These are phyloP conservation scores for Hypomesus transpacificus DNA, from an alignment of 2,113 vertebrate genomes.

Conservation along the genomic window DNA sequence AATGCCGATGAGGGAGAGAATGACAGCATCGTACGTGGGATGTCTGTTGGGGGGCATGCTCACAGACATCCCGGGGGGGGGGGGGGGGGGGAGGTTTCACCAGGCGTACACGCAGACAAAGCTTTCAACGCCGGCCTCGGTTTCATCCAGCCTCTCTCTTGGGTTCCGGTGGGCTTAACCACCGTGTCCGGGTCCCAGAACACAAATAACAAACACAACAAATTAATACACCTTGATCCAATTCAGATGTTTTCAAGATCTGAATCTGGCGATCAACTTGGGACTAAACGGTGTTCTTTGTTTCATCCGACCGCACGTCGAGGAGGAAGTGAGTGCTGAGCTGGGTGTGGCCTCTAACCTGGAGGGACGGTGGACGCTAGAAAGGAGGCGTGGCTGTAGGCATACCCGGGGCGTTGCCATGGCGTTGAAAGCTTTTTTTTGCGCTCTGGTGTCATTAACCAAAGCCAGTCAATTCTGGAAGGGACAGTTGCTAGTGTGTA, in stretches of 20 bases:
- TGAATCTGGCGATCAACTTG: not conserved
- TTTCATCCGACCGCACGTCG: not conserved
- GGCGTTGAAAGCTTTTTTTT: constrained; percentile 76
- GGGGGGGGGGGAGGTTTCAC: constrained; percentile 35
- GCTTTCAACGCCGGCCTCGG: constrained; percentile 62
- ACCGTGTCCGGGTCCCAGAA: not conserved
- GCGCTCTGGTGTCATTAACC: constrained; percentile 64
- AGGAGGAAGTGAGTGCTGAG: not conserved
- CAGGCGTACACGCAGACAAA: constrained; percentile 67
- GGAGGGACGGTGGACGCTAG: not conserved
- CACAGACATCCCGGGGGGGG: constrained; percentile 65
- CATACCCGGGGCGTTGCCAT: constrained; percentile 1
- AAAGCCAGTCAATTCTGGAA: constrained; percentile 72
- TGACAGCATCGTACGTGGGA: constrained; percentile 64
- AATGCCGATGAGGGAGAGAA: constrained; percentile 62
- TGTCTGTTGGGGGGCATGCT: constrained; percentile 53
- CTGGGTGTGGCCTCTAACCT: too few relatives aligned
- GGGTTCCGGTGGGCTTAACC: not conserved
- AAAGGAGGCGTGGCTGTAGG: not conserved
- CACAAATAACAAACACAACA: not conserved
- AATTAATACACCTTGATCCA: constrained; percentile 6
- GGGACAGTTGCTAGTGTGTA: constrained; percentile 65
- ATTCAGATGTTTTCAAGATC: constrained; percentile 23
- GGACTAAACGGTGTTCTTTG: not conserved
- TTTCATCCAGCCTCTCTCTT: constrained; percentile 22